Evolutionary conservation across 2,113 vertebrate species (phyloP), one percentile per base, ranked within the genome.

Genomic region (Coreoperca whiteheadi): DNA sequence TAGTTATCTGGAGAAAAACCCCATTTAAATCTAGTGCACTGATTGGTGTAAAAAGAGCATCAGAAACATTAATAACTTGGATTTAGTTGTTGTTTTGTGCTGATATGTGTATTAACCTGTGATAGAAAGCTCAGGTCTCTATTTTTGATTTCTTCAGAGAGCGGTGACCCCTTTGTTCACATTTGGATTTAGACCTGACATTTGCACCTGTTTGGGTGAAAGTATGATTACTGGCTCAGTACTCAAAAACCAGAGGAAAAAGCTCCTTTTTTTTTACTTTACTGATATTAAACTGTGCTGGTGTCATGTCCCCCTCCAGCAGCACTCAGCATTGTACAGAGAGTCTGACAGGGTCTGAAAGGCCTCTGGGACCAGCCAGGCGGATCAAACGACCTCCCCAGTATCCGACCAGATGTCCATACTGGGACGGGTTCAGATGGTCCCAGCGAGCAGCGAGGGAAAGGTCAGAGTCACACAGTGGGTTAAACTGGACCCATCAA

Each of bases 401-500:
- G 79, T 87, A 80, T 81, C 85, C 67, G 84, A 95, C 87, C 95
- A 96, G 95, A 95, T 96, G 95, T 95, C 94, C 90, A 88, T 18
- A 67, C 90, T 91, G 92, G 93, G 94, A 69, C 77, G 67, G 86
- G 87, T 94, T 94, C 94, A 93, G 95, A 94, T 94, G 94, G 95
- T 93, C 94, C 91, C 94, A 93, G 94, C 86, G 90, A 94, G 95
- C 79, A 80, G 91, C 90, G 83, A 87, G 87, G 84, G 85, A 95
- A 95, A 96, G 95, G 95, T 96, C 95, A 96, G 86, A 87, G 92
- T 93, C 94, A 94, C 94, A 94, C 92, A 85, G 95, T 89, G 95
- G 94, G 95, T 95, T 96, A 96, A 95, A 96, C 93, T 94, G 94
- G 94, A 92, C 93, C 93, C 94, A 93, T 95, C 93, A 92, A 82